phyloP scores from a whole-genome alignment of 2,888 invertebrate species.

The Oasisia sp. region DNA sequence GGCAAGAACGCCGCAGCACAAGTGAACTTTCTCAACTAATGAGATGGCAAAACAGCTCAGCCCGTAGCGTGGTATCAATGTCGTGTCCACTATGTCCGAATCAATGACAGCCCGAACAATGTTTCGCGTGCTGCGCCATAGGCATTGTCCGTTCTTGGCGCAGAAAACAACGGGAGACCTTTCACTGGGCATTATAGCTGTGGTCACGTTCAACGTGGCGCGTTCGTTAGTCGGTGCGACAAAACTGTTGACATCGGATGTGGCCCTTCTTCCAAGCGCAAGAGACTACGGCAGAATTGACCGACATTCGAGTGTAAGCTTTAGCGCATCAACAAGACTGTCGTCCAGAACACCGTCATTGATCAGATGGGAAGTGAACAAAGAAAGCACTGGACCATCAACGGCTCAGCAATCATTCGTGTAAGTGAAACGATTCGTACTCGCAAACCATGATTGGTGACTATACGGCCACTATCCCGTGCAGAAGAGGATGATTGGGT shows the following conservation, averaged over 20 bases:
- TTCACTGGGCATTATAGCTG: neutral
- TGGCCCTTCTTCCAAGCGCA: neutral
- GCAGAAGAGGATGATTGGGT: too few relatives aligned
- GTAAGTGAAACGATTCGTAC: neutral
- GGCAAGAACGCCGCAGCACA: neutral
- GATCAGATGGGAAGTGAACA: neutral
- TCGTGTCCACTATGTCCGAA: neutral
- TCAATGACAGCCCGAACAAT: neutral
- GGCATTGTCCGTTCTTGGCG: neutral
- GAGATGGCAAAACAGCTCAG: neutral
- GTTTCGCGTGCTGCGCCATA: neutral
- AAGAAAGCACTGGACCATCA: neutral
- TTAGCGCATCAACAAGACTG: neutral
- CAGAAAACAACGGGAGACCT: neutral
- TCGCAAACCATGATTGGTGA: too few relatives aligned
- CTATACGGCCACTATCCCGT: too few relatives aligned
- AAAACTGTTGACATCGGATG: too few relatives aligned
- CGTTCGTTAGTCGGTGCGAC: neutral
- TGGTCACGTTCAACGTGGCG: neutral
- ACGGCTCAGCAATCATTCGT: neutral
- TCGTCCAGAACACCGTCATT: neutral
- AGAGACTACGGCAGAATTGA: neutral
- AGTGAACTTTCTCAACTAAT: neutral
- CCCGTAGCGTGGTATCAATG: neutral
- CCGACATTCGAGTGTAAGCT: neutral